Evolutionary conservation across 2,888 invertebrate species (phyloP).

Genomic region (Drosophila quinaria): DNA sequence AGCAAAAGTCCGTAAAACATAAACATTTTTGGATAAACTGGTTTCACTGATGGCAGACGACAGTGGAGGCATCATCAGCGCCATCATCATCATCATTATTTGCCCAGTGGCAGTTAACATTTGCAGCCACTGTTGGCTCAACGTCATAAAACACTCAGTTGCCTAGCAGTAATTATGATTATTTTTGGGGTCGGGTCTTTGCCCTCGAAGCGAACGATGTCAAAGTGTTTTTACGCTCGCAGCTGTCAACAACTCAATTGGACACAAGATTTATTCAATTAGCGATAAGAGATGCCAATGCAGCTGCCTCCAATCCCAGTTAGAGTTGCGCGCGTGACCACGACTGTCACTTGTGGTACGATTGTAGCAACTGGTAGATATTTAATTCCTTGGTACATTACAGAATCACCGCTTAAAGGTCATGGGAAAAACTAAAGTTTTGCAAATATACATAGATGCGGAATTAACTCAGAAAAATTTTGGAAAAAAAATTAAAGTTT

Average conservation of each 20-base stretch:
- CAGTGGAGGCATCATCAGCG: slow-evolving; percentile 23
- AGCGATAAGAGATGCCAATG: slow-evolving; percentile 29
- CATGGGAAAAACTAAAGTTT: not conserved
- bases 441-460: no score
- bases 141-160: slow-evolving; percentile 38
- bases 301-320: slow-evolving; percentile 5
- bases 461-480: no score
- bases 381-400: not conserved
- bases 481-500: not conserved
- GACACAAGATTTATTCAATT: slow-evolving; percentile 46
- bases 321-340: slow-evolving; percentile 18
- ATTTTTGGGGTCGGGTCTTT: slow-evolving; percentile 59
- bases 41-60: slow-evolving; percentile 37
- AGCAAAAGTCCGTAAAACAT: slow-evolving; percentile 48
- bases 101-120: slow-evolving; percentile 34
- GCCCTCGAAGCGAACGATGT: slow-evolving; percentile 51
- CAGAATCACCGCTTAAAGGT: not conserved
- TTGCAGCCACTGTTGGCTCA: slow-evolving; percentile 25
- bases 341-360: not conserved
- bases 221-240: slow-evolving; percentile 47
- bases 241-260: slow-evolving; percentile 67
- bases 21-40: slow-evolving; percentile 59
- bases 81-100: slow-evolving; percentile 10
- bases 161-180: slow-evolving; percentile 36
- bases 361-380: no score